These are phyloP conservation scores for Distichodus sexfasciatus DNA, from an alignment of 2,797 vertebrate genomes.

Conservation along the genomic window DNA sequence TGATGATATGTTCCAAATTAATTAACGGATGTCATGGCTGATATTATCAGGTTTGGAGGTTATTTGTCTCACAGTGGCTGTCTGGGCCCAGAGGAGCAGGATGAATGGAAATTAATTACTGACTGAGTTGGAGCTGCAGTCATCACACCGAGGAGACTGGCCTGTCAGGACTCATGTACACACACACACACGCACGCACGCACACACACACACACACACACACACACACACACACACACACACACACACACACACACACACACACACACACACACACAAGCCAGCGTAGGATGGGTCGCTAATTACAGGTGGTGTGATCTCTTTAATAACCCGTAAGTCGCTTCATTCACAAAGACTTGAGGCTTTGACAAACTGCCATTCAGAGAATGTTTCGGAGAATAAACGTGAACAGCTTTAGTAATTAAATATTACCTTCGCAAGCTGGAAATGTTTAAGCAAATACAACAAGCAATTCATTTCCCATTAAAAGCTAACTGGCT, in stretches of 20 bases:
- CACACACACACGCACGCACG: slow-evolving; percentile 5
- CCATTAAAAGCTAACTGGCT: too few species aligned
- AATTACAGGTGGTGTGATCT: not conserved
- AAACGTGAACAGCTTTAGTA: not conserved
- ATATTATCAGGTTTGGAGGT: slow-evolving; percentile 87
- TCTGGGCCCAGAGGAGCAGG: slow-evolving; percentile 37
- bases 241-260: slow-evolving; percentile 4
- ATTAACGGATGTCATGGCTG: slow-evolving; percentile 85
- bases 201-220: slow-evolving; percentile 1
- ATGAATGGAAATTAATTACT: slow-evolving; percentile 44
- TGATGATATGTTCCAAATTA: slow-evolving; percentile 78
- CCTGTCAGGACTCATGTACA: slow-evolving; percentile 1
- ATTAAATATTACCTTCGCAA: not conserved
- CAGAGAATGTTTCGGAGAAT: not conserved
- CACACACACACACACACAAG: not conserved
- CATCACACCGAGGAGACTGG: slow-evolving; percentile 18
- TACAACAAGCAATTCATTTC: not conserved
- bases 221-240: slow-evolving; percentile 1
- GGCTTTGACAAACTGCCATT: not conserved
- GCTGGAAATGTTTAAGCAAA: not conserved
- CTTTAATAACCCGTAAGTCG: not conserved
- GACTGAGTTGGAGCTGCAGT: slow-evolving; percentile 1
- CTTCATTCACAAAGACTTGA: not conserved
- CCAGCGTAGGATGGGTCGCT: not conserved
- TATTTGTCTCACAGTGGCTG: slow-evolving; percentile 85